A percentile compares a stretch with the other conserved stretches of the same genome.
These are phyloP conservation scores for Edolisoma coerulescens DNA, from an alignment of 2,113 vertebrate species.

Conservation along the genomic window DNA sequence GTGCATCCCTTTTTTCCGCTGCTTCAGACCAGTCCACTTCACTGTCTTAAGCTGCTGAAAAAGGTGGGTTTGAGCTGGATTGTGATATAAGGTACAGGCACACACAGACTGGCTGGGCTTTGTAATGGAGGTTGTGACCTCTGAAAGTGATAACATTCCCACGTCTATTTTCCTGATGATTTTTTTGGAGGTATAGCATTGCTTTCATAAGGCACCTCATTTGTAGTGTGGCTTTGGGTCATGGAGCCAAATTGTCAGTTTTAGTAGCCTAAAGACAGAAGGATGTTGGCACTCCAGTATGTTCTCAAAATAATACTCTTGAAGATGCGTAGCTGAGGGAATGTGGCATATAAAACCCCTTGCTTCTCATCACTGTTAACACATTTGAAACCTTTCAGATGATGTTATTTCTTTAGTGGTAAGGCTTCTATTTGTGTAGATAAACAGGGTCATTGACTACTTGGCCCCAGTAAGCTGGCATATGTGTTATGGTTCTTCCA, in stretches of 20 bases:
- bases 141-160: neutral
- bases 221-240: neutral
- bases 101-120: neutral
- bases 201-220: neutral
- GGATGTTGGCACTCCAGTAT: neutral
- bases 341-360: neutral
- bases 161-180: neutral
- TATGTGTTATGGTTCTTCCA: neutral
- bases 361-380: neutral
- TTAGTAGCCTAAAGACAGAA: neutral
- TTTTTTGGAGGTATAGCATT: neutral
- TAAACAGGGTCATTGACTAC: neutral
- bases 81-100: neutral
- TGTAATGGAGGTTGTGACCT: constrained; percentile 19
- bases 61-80: neutral
- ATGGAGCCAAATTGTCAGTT: neutral
- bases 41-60: neutral
- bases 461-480: neutral
- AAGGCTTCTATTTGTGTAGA: neutral
- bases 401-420: neutral
- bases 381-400: neutral
- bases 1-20: neutral
- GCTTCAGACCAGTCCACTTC: neutral
- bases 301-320: neutral
- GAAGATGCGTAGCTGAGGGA: neutral